Base-by-base conservation (phyloP, 2,888 invertebrate species). In the Lamproptera curius region DNA sequence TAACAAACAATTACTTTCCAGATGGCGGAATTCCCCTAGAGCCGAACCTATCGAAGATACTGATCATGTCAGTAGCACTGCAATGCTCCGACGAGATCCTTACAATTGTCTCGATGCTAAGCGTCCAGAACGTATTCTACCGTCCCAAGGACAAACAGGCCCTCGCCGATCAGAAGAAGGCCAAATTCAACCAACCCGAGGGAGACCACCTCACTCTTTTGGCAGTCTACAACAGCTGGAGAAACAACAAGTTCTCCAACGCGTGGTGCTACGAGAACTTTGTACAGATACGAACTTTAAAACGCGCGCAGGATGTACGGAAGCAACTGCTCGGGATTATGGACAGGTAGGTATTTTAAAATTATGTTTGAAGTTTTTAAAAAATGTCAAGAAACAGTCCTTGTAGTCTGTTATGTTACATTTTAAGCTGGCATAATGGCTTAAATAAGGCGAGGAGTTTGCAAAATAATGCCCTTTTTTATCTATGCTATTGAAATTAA, bases 211-310 rank as follows among this genome's bases (percentile, higher is more conserved):
- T 99, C 34, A 99, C 99, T 0, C 82, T 99, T 16, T 80, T 99
- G n/a, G 97, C 99, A 0, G 99, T 99, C 2, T 99, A 98, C 75
- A 99, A 99, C 74, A 97, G 98, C 41, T 99, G 99, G 99, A 95
- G 97, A 67, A 98, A 98, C 73, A 99, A 99, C 73, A 98, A 99
- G 82, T 99, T 99, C 78, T 97, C 97, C 0, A 97, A 97, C 75
- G 97, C 98, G 0, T 99, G 99, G 99, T 99, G 99, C 76, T 99
- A 98, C 69, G 99, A 99, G 74, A 99, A 99, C 88, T 99, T 99
- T 73, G 97, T 99, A 2, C 99, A 99, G 87, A 97, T 98, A 23
- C 87, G 99, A 15, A 99, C 98, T 0, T 82, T 99, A 51, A 99
- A 99, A 75, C 90, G 99, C 14, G 97, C 99, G 0, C 98, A 99